Conservation (phyloP, 1,140 invertebrate species). For the Oryctes rhinoceros region DNA sequence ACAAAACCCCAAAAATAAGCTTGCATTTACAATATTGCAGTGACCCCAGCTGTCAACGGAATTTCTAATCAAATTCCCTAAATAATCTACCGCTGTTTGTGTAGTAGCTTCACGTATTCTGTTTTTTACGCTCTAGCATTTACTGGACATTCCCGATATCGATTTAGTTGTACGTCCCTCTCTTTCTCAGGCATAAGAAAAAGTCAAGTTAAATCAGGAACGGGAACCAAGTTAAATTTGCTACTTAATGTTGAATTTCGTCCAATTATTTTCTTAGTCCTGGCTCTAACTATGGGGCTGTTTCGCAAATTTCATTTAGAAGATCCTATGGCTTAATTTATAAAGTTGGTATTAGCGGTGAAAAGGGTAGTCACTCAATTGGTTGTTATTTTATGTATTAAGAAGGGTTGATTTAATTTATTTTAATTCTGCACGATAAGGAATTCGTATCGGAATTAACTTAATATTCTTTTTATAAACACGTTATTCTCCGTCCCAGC, state of each 20-base stretch:
- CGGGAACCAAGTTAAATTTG: not conserved
- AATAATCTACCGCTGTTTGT: constrained; percentile 23
- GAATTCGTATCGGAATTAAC: too few relatives aligned
- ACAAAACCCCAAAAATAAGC: not conserved
- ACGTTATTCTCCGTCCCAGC: too few relatives aligned
- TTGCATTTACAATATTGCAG: not conserved
- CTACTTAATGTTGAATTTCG: not conserved
- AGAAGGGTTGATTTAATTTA: too few relatives aligned
- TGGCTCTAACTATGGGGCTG: too few relatives aligned
- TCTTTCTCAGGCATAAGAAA: not conserved
- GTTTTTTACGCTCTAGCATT: constrained; percentile 15
- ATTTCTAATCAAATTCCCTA: constrained; percentile 30
- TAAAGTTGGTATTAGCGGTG: too few relatives aligned
- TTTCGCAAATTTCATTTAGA: too few relatives aligned
- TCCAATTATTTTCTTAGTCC: not conserved
- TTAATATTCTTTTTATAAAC: too few relatives aligned
- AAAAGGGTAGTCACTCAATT: too few relatives aligned
- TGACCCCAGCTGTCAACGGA: constrained; percentile 18
- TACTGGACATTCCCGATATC: constrained; percentile 21
- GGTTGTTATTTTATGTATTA: too few relatives aligned
- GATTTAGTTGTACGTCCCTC: constrained; percentile 12
- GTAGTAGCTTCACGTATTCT: constrained; percentile 29
- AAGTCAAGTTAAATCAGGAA: not conserved
- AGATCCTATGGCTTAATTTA: too few relatives aligned
- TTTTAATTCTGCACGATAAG: too few relatives aligned